These are phyloP conservation scores for Fukomys damarensis DNA, from an alignment of 2,113 vertebrate species.

Conservation along the genomic window DNA sequence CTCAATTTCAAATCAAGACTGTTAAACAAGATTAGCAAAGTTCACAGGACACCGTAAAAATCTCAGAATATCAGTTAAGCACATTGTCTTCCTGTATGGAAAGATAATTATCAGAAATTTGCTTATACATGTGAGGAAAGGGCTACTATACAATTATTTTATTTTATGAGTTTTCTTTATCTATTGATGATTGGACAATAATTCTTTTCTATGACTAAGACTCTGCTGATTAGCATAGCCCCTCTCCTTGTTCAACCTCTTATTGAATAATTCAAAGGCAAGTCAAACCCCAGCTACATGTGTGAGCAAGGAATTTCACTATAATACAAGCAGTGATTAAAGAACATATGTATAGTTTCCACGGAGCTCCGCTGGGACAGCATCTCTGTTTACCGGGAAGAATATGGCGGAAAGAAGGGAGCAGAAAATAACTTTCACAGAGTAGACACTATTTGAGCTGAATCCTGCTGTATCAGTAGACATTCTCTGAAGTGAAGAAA, in stretches of 20 bases:
- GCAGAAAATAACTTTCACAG: background rate
- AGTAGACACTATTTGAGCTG: background rate
- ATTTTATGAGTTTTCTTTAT: background rate
- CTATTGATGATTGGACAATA: background rate
- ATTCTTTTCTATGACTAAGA: background rate
- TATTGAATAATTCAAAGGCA: constrained; percentile 8
- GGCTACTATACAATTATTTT: background rate
- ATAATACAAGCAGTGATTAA: background rate
- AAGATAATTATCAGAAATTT: constrained; percentile 24
- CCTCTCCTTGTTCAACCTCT: background rate
- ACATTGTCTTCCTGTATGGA: background rate
- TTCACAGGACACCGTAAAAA: background rate
- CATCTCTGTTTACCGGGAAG: background rate
- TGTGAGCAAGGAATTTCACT: constrained; percentile 16
- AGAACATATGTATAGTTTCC: background rate
- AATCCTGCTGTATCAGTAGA: background rate
- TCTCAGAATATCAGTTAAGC: background rate
- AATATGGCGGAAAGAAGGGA: background rate
- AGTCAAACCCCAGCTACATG: background rate
- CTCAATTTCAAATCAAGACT: background rate
- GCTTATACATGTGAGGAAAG: background rate
- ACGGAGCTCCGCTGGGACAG: background rate
- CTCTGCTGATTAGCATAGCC: background rate
- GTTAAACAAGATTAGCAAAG: background rate
- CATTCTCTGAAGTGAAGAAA: constrained; percentile 35